These are phyloP conservation scores for Hippopotamyrus pictus DNA, from an alignment of 2,797 vertebrate genomes.

Conservation along the genomic window DNA sequence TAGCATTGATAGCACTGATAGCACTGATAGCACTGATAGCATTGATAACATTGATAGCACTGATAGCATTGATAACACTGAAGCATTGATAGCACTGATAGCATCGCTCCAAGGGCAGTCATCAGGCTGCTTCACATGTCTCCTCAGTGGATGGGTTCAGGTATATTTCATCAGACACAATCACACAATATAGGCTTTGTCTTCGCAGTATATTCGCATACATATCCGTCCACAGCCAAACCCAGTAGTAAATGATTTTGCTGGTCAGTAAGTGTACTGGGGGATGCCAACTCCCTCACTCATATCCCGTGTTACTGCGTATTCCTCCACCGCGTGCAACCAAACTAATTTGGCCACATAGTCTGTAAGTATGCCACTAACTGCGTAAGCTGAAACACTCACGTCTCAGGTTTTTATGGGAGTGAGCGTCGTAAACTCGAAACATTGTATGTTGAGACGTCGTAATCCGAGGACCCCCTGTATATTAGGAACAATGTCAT, in stretches of 20 bases:
- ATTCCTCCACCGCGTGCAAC: neutral
- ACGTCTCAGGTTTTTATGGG: too few relatives aligned
- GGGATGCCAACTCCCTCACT: neutral
- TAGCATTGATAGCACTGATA: neutral
- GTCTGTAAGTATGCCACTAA: neutral
- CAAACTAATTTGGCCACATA: neutral
- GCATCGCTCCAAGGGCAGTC: neutral
- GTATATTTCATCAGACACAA: neutral
- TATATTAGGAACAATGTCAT: neutral
- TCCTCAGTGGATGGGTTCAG: neutral
- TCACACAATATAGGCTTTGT: neutral
- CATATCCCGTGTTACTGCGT: neutral
- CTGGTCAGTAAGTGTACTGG: neutral
- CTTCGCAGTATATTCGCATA: neutral
- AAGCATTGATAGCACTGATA: neutral
- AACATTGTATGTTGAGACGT: neutral
- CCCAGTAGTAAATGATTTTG: neutral
- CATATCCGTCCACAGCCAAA: neutral
- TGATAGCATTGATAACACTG: too few relatives aligned
- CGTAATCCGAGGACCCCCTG: too few relatives aligned
- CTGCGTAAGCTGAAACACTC: too few relatives aligned
- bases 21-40: neutral
- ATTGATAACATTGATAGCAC: neutral
- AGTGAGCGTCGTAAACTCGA: neutral
- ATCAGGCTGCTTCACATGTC: neutral